A percentile compares a stretch with the other conserved stretches of the same genome.
Conservation (phyloP, 1,140 invertebrate species). For the Halesus radiatus region DNA sequence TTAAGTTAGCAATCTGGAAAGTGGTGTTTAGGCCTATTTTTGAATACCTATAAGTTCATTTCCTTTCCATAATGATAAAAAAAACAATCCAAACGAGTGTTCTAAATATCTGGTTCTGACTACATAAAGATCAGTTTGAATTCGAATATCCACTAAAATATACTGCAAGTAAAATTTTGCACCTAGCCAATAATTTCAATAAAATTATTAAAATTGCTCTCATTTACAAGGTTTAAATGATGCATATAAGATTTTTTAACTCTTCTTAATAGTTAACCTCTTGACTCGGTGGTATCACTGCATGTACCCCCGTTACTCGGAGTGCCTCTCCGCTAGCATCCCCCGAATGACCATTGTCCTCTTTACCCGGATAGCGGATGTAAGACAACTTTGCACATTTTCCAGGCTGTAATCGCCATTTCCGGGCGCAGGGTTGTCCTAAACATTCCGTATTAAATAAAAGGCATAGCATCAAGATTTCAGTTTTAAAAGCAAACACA, state of each 20-base stretch:
- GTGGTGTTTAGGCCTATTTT: too few species aligned
- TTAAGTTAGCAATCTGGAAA: too few species aligned
- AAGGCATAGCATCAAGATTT: too few species aligned
- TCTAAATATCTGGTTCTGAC: neutral
- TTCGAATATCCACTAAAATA: neutral
- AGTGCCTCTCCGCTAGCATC: neutral
- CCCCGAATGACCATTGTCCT: constrained; percentile 14
- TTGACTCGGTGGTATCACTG: neutral
- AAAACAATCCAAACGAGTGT: neutral
- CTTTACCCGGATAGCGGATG: neutral
- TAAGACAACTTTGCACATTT: constrained; percentile 53
- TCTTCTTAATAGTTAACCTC: neutral
- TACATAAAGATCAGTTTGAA: neutral
- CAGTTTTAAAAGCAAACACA: too few species aligned
- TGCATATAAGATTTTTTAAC: too few species aligned
- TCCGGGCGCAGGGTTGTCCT: constrained; percentile 20
- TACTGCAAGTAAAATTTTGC: neutral
- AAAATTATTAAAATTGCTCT: neutral
- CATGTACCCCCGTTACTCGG: too few species aligned
- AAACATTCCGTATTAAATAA: neutral
- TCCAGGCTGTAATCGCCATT: constrained; percentile 51
- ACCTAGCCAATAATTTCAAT: neutral
- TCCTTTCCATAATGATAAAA: too few species aligned
- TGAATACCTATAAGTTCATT: too few species aligned
- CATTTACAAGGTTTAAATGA: too few species aligned